These are phyloP conservation scores for Mesitornis unicolor DNA, from an alignment of 2,113 vertebrate genomes.

Conservation along the genomic window DNA sequence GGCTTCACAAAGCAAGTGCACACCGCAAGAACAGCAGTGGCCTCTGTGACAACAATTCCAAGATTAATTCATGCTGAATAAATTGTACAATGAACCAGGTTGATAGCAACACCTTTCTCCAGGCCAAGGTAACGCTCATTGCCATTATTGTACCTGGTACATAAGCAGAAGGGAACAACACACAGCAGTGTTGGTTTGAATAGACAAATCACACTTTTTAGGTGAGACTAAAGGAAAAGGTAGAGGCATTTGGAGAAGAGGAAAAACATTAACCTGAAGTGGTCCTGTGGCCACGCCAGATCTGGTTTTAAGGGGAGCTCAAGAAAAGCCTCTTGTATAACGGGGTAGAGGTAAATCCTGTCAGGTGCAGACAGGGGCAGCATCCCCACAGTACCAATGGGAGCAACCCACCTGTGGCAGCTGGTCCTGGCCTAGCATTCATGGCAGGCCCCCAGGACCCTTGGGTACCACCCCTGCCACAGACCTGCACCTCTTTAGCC, in stretches of 20 bases:
- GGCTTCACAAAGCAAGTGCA: slow-evolving; percentile 9
- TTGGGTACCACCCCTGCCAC: not conserved
- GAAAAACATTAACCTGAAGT: not conserved
- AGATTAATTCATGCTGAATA: slow-evolving; percentile 35
- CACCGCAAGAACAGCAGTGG: not conserved
- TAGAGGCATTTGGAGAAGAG: not conserved
- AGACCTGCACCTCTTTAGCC: not conserved
- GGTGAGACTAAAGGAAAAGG: not conserved
- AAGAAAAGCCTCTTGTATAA: not conserved
- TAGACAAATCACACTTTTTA: not conserved
- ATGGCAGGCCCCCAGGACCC: rapidly evolving
- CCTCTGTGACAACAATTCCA: slow-evolving; percentile 39
- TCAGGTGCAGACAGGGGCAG: not conserved
- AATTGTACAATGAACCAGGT: slow-evolving; percentile 6
- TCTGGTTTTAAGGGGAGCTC: not conserved
- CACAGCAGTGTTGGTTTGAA: rapidly evolving
- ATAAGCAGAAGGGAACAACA: not conserved
- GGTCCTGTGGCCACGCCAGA: not conserved
- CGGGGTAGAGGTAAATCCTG: not conserved
- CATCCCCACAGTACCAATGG: rapidly evolving
- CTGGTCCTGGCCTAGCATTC: not conserved
- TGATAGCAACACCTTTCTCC: not conserved
- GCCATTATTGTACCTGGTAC: not conserved
- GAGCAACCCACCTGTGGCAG: not conserved
- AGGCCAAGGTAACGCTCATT: not conserved